Conservation (phyloP, 2,888 invertebrate species). For the Papilio elwesi region DNA sequence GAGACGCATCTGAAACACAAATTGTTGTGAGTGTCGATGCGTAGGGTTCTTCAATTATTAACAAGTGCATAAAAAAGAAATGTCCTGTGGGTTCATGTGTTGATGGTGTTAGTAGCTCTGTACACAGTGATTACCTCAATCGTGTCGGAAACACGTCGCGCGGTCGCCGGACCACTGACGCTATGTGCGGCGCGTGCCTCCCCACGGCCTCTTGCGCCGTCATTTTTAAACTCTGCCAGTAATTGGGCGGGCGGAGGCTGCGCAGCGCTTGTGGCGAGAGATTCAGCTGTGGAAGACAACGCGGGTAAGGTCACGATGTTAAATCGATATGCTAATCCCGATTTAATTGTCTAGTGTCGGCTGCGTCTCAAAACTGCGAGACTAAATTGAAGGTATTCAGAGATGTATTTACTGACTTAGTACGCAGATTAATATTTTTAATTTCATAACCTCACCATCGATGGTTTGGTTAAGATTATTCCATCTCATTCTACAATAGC, state of each 20-base stretch:
- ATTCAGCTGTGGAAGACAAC: neutral
- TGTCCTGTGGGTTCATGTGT: slow-evolving; percentile 14
- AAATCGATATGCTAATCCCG: neutral
- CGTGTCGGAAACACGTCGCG: slow-evolving; percentile 70
- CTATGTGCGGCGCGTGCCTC: slow-evolving; percentile 29
- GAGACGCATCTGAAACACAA: too few relatives aligned
- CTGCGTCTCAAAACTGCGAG: neutral
- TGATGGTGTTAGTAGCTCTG: slow-evolving; percentile 44
- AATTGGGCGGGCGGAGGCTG: slow-evolving; percentile 26
- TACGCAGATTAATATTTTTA: too few relatives aligned
- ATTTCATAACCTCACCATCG: too few relatives aligned
- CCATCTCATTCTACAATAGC: too few relatives aligned
- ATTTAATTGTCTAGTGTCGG: neutral
- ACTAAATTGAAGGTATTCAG: too few relatives aligned
- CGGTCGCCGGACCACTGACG: slow-evolving; percentile 54
- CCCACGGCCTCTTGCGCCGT: slow-evolving; percentile 22
- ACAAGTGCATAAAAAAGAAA: neutral
- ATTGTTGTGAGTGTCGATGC: too few relatives aligned
- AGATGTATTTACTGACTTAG: too few relatives aligned
- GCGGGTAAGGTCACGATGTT: neutral
- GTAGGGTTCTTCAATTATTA: too few relatives aligned
- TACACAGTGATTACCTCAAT: slow-evolving; percentile 69
- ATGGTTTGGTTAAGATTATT: too few relatives aligned
- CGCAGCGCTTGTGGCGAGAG: neutral
- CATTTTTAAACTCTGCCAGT: slow-evolving; percentile 35